Percentiles rank a stretch among this genome's conserved stretches.
phyloP scores from a whole-genome alignment of 1,140 invertebrate species.

The Diabrotica undecimpunctata region DNA sequence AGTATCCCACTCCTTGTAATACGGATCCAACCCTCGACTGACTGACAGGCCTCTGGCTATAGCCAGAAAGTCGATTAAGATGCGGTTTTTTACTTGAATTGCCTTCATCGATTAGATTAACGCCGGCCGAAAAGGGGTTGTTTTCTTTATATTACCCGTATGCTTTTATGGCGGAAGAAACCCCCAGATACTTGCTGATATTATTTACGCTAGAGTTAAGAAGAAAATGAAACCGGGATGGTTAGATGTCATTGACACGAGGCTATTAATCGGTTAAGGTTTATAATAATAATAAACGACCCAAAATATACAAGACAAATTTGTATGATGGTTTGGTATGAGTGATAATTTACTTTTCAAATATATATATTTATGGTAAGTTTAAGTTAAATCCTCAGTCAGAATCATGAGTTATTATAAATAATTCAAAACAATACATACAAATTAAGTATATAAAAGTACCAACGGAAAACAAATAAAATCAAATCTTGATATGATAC shows the following conservation, averaged over 20 bases:
- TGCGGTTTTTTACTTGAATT: slow-evolving; percentile 2
- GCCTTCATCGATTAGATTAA: not conserved
- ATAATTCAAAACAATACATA: too few relatives aligned
- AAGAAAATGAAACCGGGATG: not conserved
- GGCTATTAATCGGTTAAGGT: not conserved
- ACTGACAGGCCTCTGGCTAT: not conserved
- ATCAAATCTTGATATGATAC: too few relatives aligned
- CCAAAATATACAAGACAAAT: too few relatives aligned
- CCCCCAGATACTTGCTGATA: not conserved
- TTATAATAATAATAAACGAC: too few relatives aligned
- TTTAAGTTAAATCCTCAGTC: too few relatives aligned
- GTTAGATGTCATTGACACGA: not conserved
- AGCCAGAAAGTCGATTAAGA: not conserved
- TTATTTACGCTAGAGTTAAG: not conserved
- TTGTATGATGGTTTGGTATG: too few relatives aligned
- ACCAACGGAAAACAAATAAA: too few relatives aligned
- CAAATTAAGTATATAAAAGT: too few relatives aligned
- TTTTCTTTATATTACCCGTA: not conserved
- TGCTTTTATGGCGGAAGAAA: not conserved
- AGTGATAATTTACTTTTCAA: too few relatives aligned
- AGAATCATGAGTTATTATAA: too few relatives aligned
- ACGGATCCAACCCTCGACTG: not conserved
- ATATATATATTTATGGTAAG: too few relatives aligned
- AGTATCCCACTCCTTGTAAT: not conserved
- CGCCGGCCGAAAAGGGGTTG: not conserved